These are phyloP conservation scores for Caranx ignobilis DNA, from an alignment of 2,113 vertebrate genomes.

Conservation along the genomic window DNA sequence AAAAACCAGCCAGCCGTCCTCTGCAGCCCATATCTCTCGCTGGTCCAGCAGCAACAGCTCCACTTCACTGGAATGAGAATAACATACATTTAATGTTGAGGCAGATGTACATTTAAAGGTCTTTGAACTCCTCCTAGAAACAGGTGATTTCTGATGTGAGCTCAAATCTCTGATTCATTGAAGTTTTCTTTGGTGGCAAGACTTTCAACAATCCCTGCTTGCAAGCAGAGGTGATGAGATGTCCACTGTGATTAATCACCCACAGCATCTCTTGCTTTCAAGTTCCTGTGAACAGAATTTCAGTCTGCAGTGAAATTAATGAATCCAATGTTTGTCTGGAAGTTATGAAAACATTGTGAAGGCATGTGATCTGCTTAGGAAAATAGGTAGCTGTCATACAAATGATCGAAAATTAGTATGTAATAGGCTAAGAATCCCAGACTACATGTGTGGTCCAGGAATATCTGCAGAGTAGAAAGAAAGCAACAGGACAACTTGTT, in stretches of 20 bases:
- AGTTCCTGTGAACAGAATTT: slow-evolving; percentile 23
- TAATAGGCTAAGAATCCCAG: slow-evolving; percentile 9
- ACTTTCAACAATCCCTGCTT: neutral
- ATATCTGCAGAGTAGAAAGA: neutral
- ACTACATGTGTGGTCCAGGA: slow-evolving; percentile 29
- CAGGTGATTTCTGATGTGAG: neutral
- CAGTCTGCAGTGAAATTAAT: neutral
- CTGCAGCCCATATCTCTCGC: slow-evolving; percentile 91
- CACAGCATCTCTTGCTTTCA: neutral
- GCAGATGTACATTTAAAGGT: neutral
- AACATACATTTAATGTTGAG: neutral
- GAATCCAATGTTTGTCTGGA: neutral
- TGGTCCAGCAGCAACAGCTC: slow-evolving; percentile 93
- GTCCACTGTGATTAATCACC: neutral
- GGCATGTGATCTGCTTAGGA: slow-evolving; percentile 4
- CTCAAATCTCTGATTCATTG: neutral
- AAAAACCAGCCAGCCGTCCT: slow-evolving; percentile 97
- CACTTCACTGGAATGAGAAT: slow-evolving; percentile 84
- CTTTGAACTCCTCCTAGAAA: neutral
- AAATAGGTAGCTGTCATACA: slow-evolving; percentile 3
- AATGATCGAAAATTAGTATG: slow-evolving; percentile 7
- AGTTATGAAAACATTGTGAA: slow-evolving; percentile 13
- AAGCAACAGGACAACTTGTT: slow-evolving; percentile 4
- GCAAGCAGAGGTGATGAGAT: neutral
- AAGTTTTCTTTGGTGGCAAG: neutral